These are phyloP conservation scores for Gobionotothen gibberifrons DNA, from an alignment of 2,797 vertebrate genomes.

Conservation along the genomic window DNA sequence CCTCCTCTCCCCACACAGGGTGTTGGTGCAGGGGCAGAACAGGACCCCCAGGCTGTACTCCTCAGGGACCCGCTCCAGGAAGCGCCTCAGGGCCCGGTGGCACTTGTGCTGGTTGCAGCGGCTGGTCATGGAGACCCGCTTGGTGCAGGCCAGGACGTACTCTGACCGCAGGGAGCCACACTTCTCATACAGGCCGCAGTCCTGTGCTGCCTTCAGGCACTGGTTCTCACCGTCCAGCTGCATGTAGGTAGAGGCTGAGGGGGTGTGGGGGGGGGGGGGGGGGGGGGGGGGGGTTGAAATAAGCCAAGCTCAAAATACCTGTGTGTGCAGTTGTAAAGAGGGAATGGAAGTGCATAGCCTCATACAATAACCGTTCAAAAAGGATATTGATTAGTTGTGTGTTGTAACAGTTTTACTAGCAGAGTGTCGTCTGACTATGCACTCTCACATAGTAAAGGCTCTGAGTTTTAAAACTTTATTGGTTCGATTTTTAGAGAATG, in stretches of 20 bases:
- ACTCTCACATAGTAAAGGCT: conserved; percentile 4
- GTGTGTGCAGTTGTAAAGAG: neutral
- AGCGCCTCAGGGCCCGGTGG: conserved; percentile 87
- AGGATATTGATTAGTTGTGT: neutral
- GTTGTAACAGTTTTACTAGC: neutral
- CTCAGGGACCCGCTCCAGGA: conserved; percentile 91
- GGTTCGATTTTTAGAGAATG: conserved; percentile 5
- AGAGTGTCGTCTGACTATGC: neutral
- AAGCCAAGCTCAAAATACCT: neutral
- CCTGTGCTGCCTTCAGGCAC: conserved; percentile 90
- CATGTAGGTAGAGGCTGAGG: conserved; percentile 77
- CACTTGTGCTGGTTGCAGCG: conserved; percentile 90
- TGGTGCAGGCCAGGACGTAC: conserved; percentile 90
- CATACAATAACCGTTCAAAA: neutral
- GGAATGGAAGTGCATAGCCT: neutral
- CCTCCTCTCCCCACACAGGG: conserved; percentile 90
- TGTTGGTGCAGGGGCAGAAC: conserved; percentile 92
- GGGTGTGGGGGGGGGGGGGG: too few relatives aligned
- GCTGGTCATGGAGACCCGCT: conserved; percentile 64
- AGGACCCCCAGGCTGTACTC: conserved; percentile 91
- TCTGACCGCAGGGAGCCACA: conserved; percentile 91
- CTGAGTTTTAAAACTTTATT: neutral
- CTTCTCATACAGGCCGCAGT: conserved; percentile 91
- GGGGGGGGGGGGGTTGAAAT: neutral
- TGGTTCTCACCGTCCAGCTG: conserved; percentile 85